Evolutionary conservation across 2,888 invertebrate genomes (phyloP), one percentile per base, ranked within the genome.

Genomic region (Yponomeuta evonymella): DNA sequence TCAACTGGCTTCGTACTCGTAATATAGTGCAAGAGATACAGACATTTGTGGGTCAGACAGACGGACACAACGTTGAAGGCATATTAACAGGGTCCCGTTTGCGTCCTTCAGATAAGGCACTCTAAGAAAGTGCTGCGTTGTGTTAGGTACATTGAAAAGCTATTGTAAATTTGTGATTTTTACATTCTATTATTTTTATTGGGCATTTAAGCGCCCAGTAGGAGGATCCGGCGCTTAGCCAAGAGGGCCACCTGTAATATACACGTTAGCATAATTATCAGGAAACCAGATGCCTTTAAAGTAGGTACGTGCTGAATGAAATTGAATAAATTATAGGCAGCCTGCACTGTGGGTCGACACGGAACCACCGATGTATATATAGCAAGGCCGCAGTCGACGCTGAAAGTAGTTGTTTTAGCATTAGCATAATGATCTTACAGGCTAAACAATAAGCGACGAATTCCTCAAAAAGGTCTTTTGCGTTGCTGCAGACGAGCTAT

Each of bases 351-450:
- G 72, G 72, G 73, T 72, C 73, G 75, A 78, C 75, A 75, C 79
- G 79, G 79, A 80, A 81, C 72, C 67, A 72, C 62, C 36, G 30
- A 69, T 63, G 68, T n/a, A 51, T 33, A 70, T n/a, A 51, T 33
- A 70, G 71, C 81, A 83, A 82, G 84, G 83, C 76, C 79, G 78
- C 71, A 80, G 65, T 29, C 66, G 70, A 67, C 74, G 79, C 79
- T 79, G 75, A 76, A 78, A 58, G 12, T 58, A 58, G 51, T 73
- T 75, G 75, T 75, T 74, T 72, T 73, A 72, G 72, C 75, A 77
- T 79, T 77, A 76, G 73, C 79, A 79, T 79, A 77, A 74, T 74
- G 74, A 36, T 67, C 43, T 65, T 29, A 29, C 65, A 65, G 65
- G 33, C 33, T 29, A 65, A 65, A 58, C 15, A 5, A 58, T 58